Base-by-base conservation (phyloP, 2,113 vertebrate species). In the Vicugna pacos region DNA sequence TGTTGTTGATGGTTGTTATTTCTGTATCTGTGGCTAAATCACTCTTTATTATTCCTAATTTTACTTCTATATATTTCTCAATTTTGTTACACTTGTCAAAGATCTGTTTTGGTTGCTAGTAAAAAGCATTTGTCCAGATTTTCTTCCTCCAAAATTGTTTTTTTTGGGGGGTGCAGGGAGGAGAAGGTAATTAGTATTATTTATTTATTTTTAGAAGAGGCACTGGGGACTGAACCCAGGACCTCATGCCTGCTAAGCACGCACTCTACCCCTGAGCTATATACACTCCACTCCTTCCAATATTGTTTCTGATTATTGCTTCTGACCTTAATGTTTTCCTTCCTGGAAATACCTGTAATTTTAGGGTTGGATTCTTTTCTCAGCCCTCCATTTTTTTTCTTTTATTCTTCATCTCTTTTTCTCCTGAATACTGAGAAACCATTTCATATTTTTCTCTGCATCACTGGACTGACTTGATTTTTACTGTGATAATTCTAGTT, bases 11-110 rank as follows among this genome's bases (percentile, higher is more conserved):
- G 15, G 24, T 79, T 91, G 15, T 38, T 81, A 84, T 70, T 85
- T 92, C 32, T 38, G 1, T 54, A 38, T 42, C 19, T 70, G n/a
- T 64, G 20, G 19, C 24, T 85, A 83, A 92, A 19, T 79, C 58
- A 38, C 42, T 19, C 38, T 62, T 81, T 62, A 65, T 69, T 32
- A 76, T 80, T 56, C 32, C n/a, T 87, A 91, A 60, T 52, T 91
- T 83, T 93, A 64, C 50, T 81, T 94, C 24, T 76, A 22, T 6
- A 4, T 15, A 38, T 85, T 81, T 16, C 16, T 24, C 38, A 42
- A 65, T 76, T 92, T 94, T 65, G 30, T 72, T 93, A 82, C 8
- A 79, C 56, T 85, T 14, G 65, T 81, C 48, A 81, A 89, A 93
- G 32, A 24, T n/a, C 20, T 30, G 15, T 89, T 69, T 89, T 54